Percentiles rank a stretch among this genome's conserved stretches.
These are phyloP conservation scores for Manduca sexta DNA, from an alignment of 1,140 invertebrate genomes.

Conservation along the genomic window DNA sequence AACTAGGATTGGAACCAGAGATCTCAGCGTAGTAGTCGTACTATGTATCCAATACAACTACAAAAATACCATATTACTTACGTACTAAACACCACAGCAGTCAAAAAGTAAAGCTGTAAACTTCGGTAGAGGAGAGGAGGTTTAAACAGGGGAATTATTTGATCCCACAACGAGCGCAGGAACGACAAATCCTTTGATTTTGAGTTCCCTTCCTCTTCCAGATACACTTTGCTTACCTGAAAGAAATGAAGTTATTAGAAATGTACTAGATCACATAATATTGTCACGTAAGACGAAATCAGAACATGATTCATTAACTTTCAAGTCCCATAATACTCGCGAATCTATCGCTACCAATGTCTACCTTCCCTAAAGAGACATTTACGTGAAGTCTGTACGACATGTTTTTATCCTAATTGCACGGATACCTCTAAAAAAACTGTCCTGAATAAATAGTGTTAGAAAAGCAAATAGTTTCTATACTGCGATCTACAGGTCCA, in stretches of 20 bases:
- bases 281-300: not conserved
- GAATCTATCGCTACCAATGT: too few relatives aligned
- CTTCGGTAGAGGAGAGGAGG: slow-evolving; percentile 38
- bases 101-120: slow-evolving; percentile 29
- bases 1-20: not conserved
- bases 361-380: too few relatives aligned
- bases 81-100: slow-evolving; percentile 29
- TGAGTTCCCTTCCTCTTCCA: slow-evolving; percentile 25
- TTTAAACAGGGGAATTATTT: slow-evolving; percentile 49
- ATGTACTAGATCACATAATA: not conserved
- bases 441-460: too few relatives aligned
- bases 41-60: not conserved
- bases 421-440: not conserved
- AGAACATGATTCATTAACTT: not conserved
- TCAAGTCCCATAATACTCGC: too few relatives aligned
- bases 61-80: slow-evolving; percentile 10
- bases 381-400: not conserved
- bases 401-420: not conserved
- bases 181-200: slow-evolving; percentile 9
- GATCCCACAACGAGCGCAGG: slow-evolving; percentile 32
- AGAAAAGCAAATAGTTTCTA: too few relatives aligned
- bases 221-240: slow-evolving; percentile 23
- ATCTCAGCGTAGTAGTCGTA: not conserved
- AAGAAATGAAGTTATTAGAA: not conserved
- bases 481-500: too few relatives aligned